Conservation (phyloP, 1,140 invertebrate species). For the Apis cerana region DNA sequence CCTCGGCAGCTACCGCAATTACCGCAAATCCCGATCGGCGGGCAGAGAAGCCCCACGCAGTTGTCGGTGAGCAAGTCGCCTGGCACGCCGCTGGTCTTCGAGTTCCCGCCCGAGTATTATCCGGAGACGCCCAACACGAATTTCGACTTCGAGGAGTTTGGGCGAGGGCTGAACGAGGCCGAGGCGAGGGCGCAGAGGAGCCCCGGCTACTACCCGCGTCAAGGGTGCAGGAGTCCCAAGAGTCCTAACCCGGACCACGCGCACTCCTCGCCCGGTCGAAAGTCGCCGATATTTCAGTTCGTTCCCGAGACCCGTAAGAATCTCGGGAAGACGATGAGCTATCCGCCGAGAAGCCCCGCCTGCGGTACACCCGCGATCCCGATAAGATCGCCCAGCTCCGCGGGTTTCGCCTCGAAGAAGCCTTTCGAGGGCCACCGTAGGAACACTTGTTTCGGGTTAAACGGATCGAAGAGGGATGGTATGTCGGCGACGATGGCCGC, state of each 20-base stretch:
- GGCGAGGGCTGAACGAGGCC: conserved; percentile 5
- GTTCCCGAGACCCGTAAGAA: conserved; percentile 64
- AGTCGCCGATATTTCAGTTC: conserved; percentile 69
- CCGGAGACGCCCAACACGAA: conserved; percentile 69
- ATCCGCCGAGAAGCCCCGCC: conserved; percentile 67
- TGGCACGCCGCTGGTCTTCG: conserved; percentile 70
- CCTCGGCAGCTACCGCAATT: conserved; percentile 56
- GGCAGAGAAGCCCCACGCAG: conserved; percentile 58
- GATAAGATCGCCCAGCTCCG: conserved; percentile 52
- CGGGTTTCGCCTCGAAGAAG: conserved; percentile 63
- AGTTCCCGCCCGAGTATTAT: conserved; percentile 71
- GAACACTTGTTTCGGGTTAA: conserved; percentile 67
- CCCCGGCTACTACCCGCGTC: conserved; percentile 55
- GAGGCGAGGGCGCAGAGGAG: conserved; percentile 48
- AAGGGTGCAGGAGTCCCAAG: conserved; percentile 64
- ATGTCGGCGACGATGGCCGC: conserved; percentile 69
- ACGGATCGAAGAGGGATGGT: conserved; percentile 57
- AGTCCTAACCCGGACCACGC: conserved; percentile 48
- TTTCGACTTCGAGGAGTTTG: conserved; percentile 69
- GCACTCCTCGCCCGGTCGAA: conserved; percentile 47
- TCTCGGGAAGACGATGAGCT: conserved; percentile 73
- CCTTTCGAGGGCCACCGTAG: conserved; percentile 60
- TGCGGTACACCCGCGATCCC: conserved; percentile 33
- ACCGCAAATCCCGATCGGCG: conserved; percentile 46
- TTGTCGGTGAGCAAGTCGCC: conserved; percentile 65